Evolutionary conservation across 2,113 vertebrate genomes (phyloP).

Genomic region (Trematomus loennbergii): DNA sequence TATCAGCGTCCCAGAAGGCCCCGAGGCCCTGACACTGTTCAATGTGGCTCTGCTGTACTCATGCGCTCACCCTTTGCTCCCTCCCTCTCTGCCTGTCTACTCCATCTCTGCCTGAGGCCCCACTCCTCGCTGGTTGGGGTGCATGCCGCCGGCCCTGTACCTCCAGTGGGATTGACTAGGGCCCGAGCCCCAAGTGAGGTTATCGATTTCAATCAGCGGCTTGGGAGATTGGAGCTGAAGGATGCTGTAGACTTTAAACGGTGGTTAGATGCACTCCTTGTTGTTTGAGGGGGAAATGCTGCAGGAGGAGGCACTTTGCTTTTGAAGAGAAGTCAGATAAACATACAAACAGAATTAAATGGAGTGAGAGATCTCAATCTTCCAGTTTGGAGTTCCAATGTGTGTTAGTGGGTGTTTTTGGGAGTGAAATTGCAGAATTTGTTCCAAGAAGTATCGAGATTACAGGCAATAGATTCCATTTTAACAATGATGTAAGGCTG

Average conservation of each 20-base stretch:
- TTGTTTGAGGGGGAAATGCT: conserved; percentile 43
- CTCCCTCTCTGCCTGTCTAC: conserved; percentile 60
- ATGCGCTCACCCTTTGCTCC: conserved; percentile 29
- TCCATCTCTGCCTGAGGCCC: conserved; percentile 70
- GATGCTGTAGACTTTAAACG: conserved; percentile 74
- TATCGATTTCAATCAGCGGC: conserved; percentile 81
- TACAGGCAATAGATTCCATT: not conserved
- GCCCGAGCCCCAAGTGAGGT: conserved; percentile 72
- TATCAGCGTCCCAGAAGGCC: conserved; percentile 84
- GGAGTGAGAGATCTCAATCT: conserved; percentile 55
- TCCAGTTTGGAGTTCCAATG: conserved; percentile 22
- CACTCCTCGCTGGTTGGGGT: conserved; percentile 68
- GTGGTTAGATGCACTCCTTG: conserved; percentile 61
- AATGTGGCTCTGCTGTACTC: conserved; percentile 72
- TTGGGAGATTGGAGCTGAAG: conserved; percentile 74
- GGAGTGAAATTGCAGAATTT: not conserved
- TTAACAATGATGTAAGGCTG: not conserved
- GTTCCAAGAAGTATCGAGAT: not conserved
- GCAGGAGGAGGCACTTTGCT: conserved; percentile 56
- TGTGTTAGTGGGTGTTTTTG: not conserved
- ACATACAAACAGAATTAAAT: conserved; percentile 54
- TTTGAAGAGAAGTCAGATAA: conserved; percentile 66
- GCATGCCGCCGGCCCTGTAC: conserved; percentile 48
- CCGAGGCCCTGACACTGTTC: conserved; percentile 78
- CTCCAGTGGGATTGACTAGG: conserved; percentile 73